These are phyloP conservation scores for Fragum sueziense DNA, from an alignment of 2,888 invertebrate genomes.

Conservation along the genomic window DNA sequence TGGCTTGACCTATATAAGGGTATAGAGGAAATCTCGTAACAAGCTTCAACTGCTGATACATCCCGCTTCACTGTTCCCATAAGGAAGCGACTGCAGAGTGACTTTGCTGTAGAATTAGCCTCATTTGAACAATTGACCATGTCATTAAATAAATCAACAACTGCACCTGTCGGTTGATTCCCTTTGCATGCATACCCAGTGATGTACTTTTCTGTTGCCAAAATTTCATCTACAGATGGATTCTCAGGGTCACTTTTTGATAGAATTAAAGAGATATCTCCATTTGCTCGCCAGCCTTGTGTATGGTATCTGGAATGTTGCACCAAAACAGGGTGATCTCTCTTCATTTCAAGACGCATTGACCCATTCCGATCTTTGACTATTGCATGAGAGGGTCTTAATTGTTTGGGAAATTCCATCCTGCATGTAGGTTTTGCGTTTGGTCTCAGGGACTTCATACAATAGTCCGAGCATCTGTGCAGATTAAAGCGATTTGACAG, in stretches of 20 bases:
- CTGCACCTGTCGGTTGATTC: slow-evolving; percentile 58
- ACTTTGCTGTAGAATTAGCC: slow-evolving; percentile 29
- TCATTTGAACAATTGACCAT: slow-evolving; percentile 39
- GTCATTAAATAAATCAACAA: slow-evolving; percentile 55
- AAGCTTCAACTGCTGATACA: slow-evolving; percentile 60
- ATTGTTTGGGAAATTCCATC: slow-evolving; percentile 59
- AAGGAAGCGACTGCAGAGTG: slow-evolving; percentile 53
- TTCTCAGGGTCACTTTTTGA: slow-evolving; percentile 61
- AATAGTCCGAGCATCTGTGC: slow-evolving; percentile 55
- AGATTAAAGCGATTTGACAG: slow-evolving; percentile 52
- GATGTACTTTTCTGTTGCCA: slow-evolving; percentile 46
- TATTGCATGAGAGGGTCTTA: slow-evolving; percentile 37
- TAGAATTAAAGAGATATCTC: slow-evolving; percentile 66
- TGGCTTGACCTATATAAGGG: slow-evolving; percentile 58
- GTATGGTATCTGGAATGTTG: slow-evolving; percentile 64
- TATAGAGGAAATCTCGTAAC: slow-evolving; percentile 33
- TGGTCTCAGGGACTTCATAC: slow-evolving; percentile 27
- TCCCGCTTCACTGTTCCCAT: slow-evolving; percentile 62
- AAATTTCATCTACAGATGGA: slow-evolving; percentile 55
- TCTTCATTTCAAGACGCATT: slow-evolving; percentile 59
- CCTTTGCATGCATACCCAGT: slow-evolving; percentile 65
- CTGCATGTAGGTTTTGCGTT: slow-evolving; percentile 40
- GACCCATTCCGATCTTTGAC: slow-evolving; percentile 62
- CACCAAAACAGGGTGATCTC: slow-evolving; percentile 63
- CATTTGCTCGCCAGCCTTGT: slow-evolving; percentile 64